Percentiles rank a stretch among this genome's conserved stretches.
Conservation (phyloP, 1,140 invertebrate species). For the Euschistus heros region DNA sequence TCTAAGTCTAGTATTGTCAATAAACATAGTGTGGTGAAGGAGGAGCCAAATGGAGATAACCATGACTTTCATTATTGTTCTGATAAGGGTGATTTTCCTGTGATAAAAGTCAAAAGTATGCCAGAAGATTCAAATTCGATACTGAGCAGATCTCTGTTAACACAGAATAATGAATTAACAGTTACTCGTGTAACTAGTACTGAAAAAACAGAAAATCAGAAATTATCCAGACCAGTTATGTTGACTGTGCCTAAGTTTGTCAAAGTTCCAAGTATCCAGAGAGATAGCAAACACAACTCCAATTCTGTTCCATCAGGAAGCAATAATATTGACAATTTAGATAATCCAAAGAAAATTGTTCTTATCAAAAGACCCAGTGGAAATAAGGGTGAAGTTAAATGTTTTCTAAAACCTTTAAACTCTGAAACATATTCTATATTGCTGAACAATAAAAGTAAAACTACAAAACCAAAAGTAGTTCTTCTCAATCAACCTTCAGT, state of each 20-base stretch:
- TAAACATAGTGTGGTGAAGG: background rate
- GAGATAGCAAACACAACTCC: background rate
- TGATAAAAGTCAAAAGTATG: too few species aligned
- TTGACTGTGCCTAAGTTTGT: constrained; percentile 8
- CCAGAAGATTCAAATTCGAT: too few species aligned
- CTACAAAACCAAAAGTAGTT: too few species aligned
- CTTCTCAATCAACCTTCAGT: too few species aligned
- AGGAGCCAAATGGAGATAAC: background rate
- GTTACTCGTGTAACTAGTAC: background rate
- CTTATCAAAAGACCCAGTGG: background rate
- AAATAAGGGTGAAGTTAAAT: constrained; percentile 1
- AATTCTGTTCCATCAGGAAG: background rate
- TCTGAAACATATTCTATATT: background rate
- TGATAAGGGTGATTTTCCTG: too few species aligned
- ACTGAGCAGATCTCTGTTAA: too few species aligned
- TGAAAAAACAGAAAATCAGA: background rate
- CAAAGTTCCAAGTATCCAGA: background rate
- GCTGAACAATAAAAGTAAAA: background rate
- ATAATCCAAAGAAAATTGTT: background rate
- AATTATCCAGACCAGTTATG: background rate
- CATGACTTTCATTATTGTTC: too few species aligned
- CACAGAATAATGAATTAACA: background rate
- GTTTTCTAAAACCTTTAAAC: background rate
- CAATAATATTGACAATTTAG: background rate
- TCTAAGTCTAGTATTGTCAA: too few species aligned